Evolutionary conservation across 2,113 vertebrate genomes (phyloP).

Genomic region (Pachycephala philippinensis): DNA sequence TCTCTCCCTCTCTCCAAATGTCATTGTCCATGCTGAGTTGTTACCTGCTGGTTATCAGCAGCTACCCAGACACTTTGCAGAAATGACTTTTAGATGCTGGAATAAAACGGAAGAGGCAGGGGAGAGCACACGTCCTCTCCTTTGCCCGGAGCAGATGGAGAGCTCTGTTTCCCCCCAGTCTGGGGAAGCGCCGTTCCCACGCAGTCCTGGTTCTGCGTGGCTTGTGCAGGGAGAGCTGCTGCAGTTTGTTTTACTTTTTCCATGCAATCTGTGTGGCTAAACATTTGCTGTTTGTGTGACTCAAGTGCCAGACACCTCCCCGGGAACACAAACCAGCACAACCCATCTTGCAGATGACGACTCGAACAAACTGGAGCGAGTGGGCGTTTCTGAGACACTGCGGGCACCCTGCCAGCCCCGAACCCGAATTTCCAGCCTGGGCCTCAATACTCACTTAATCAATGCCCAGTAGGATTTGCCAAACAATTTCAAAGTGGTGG

Average conservation of each 20-base stretch:
- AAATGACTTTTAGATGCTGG: conserved; percentile 52
- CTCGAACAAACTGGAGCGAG: not conserved
- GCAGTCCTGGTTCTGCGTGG: not conserved
- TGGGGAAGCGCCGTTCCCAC: not conserved
- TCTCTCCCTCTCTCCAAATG: conserved; percentile 56
- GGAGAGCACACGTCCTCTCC: conserved; percentile 6
- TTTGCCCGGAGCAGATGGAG: conserved; percentile 45
- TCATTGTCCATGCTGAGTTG: conserved; percentile 60
- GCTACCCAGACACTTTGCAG: conserved; percentile 35
- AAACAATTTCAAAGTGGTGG: not conserved
- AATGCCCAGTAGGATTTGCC: not conserved
- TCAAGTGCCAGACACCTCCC: conserved; percentile 48
- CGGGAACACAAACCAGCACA: not conserved
- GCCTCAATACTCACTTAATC: not conserved
- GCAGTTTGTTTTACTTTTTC: conserved; percentile 52
- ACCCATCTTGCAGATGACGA: not conserved
- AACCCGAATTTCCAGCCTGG: not conserved
- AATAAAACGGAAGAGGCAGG: not conserved
- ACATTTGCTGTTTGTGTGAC: conserved; percentile 52
- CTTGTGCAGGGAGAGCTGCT: conserved; percentile 7
- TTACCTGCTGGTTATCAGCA: conserved; percentile 64
- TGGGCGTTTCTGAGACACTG: not conserved
- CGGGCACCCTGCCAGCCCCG: not conserved
- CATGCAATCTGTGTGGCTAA: conserved; percentile 33
- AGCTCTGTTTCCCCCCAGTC: not conserved